Conservation (phyloP, 2,888 invertebrate species). For the Sepiola atlantica region DNA sequence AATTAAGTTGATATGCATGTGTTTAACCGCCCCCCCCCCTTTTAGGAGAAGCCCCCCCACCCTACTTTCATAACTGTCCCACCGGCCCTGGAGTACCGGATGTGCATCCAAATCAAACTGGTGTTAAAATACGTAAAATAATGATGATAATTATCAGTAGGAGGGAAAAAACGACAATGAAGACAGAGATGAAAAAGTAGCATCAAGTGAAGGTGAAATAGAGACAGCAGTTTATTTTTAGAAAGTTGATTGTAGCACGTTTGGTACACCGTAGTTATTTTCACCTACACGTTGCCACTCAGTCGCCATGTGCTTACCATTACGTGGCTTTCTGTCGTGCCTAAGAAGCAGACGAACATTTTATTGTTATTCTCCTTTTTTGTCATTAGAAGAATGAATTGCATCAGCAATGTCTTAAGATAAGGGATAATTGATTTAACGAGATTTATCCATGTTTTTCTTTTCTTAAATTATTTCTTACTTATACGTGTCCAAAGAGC, state of each 20-base stretch:
- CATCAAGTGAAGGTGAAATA: neutral
- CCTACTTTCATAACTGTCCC: too few relatives aligned
- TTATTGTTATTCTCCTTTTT: neutral
- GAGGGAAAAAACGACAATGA: neutral
- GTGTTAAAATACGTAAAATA: neutral
- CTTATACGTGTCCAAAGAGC: neutral
- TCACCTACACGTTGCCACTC: neutral
- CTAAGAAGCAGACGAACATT: conserved; percentile 21
- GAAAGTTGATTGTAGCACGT: neutral
- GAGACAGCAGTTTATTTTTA: neutral
- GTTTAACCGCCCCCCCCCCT: too few relatives aligned
- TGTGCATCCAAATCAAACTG: too few relatives aligned
- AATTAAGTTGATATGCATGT: too few relatives aligned
- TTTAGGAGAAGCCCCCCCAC: too few relatives aligned
- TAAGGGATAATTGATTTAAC: neutral
- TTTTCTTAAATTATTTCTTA: neutral
- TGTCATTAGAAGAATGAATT: neutral
- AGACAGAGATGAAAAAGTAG: too few relatives aligned
- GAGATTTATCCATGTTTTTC: neutral
- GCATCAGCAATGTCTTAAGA: neutral
- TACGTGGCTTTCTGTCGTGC: neutral
- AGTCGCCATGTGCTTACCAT: neutral
- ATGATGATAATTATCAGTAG: neutral
- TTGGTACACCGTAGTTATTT: neutral
- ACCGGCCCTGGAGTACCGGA: too few relatives aligned